A percentile compares a stretch with the other conserved stretches of the same genome.
Conservation (phyloP, 2,888 invertebrate species). For the Hypercompe scribonia region DNA sequence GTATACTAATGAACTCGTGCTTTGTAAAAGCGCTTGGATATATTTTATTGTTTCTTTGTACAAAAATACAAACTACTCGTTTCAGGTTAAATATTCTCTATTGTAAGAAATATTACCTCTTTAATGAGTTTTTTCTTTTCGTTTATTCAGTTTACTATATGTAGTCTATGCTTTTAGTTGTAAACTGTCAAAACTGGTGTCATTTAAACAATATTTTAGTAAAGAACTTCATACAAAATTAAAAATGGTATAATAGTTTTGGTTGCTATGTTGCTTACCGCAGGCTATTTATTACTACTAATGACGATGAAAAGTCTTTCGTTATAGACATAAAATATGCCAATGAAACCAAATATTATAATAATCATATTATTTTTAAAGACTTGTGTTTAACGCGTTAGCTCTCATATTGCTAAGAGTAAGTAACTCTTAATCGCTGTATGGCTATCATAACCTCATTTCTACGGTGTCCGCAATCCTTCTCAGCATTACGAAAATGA, state of each 20-base stretch:
- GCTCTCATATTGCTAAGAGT: constrained; percentile 12
- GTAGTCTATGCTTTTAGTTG: background rate
- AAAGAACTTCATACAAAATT: no score
- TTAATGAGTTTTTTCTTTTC: background rate
- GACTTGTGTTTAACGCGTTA: background rate
- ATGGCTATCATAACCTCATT: constrained; percentile 35
- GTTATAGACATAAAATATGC: background rate
- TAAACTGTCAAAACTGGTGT: background rate
- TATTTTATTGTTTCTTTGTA: constrained; percentile 6
- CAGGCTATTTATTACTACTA: background rate
- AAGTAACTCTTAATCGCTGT: constrained; percentile 32
- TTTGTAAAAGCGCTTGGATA: constrained; percentile 9
- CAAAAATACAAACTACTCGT: background rate
- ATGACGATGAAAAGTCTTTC: background rate
- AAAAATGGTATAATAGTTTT: no score
- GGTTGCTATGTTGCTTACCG: background rate
- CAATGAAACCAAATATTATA: background rate
- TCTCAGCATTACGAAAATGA: constrained; percentile 39
- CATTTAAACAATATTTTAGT: background rate
- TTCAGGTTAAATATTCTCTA: background rate
- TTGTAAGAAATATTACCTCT: background rate
- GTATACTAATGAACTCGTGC: constrained; percentile 27
- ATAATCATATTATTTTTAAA: background rate
- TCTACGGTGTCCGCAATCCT: constrained; percentile 22
- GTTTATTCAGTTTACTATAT: background rate